Evolutionary conservation across 2,113 vertebrate species (phyloP).

Genomic region (Brevimyrus niger): DNA sequence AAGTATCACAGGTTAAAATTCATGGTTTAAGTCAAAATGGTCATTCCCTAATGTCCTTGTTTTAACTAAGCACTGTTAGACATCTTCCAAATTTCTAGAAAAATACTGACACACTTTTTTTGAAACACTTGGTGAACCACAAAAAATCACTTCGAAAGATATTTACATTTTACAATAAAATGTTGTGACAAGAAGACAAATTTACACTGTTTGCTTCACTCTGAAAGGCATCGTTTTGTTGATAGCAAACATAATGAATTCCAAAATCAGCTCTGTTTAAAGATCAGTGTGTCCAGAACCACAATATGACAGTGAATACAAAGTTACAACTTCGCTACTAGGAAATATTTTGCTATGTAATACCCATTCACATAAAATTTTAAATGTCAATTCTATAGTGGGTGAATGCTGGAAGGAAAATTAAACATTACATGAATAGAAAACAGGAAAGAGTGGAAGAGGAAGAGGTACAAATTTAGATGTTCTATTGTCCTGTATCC

Average conservation of each 20-base stretch:
- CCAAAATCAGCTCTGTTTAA: not conserved
- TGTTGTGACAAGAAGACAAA: not conserved
- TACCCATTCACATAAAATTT: not conserved
- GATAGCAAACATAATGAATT: not conserved
- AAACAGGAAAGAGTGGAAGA: slow-evolving; percentile 26
- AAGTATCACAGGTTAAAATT: not conserved
- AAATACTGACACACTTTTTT: not conserved
- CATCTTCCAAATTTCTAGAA: not conserved
- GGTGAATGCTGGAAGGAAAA: slow-evolving; percentile 29
- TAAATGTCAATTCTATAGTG: not conserved
- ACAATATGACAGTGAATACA: not conserved
- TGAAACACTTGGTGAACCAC: not conserved
- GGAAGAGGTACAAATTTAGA: slow-evolving; percentile 38
- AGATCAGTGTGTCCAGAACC: not conserved
- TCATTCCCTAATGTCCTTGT: not conserved
- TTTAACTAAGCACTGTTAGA: not conserved
- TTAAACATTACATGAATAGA: slow-evolving; percentile 27
- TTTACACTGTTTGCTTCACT: not conserved
- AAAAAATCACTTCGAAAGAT: not conserved
- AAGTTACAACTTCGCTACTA: not conserved
- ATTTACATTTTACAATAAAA: not conserved
- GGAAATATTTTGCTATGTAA: not conserved
- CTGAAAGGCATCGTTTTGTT: not conserved
- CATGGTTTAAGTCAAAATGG: not conserved
- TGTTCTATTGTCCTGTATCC: slow-evolving; percentile 34